Evolutionary conservation across 2,888 invertebrate species (phyloP).

Genomic region (Dichetophora obliterata): DNA sequence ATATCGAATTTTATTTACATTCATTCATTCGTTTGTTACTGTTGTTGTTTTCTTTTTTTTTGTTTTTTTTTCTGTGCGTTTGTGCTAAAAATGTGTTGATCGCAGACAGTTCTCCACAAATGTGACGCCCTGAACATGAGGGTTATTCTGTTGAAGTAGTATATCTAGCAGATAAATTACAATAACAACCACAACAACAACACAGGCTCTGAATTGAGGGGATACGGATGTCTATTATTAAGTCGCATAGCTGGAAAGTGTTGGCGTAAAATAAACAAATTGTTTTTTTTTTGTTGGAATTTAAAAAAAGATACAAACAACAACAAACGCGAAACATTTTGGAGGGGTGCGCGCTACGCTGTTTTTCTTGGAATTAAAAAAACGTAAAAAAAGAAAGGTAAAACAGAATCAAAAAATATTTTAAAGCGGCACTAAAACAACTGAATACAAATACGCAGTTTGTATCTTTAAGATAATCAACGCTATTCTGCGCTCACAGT

Average conservation of each 20-base stretch:
- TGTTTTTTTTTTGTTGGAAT: background rate
- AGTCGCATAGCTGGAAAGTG: conserved; percentile 39
- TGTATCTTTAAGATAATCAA: background rate
- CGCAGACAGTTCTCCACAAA: conserved; percentile 16
- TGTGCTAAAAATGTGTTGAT: conserved; percentile 29
- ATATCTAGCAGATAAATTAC: conserved; percentile 3
- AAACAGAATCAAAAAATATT: background rate
- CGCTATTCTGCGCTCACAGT: background rate
- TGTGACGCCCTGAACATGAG: conserved; percentile 1
- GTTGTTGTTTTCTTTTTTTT: background rate
- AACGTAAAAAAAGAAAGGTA: background rate
- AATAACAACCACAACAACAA: background rate
- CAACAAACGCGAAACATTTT: conserved; percentile 29
- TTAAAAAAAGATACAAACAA: conserved; percentile 7
- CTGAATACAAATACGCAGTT: background rate
- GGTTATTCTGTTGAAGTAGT: background rate
- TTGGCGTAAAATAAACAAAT: conserved; percentile 37
- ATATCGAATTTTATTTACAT: conserved; percentile 15
- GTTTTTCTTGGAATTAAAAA: background rate
- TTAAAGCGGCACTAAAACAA: background rate
- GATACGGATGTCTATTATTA: conserved; percentile 25
- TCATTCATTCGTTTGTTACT: conserved; percentile 3
- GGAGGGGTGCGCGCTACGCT: background rate
- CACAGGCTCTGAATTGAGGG: background rate
- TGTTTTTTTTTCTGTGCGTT: conserved; percentile 16